Percentiles rank a stretch among this genome's conserved stretches.
Evolutionary conservation across 2,888 invertebrate species (phyloP).

Genomic region (Standfussiana lucernea): DNA sequence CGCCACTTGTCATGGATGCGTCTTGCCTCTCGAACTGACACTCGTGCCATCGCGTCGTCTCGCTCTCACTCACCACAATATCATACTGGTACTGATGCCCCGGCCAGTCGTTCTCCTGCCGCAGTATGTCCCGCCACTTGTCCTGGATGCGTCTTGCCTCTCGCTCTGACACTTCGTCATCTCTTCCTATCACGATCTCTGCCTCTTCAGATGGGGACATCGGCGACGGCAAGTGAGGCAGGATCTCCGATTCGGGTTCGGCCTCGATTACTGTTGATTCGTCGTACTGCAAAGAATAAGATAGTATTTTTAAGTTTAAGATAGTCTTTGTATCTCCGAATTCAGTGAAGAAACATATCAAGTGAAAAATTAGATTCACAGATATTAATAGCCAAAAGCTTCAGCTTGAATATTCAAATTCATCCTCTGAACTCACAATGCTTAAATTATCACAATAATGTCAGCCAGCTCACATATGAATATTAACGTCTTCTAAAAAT

Average conservation of each 20-base stretch:
- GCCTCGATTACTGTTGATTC: constrained; percentile 93
- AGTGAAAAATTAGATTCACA: too few species aligned
- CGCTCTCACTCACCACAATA: constrained; percentile 92
- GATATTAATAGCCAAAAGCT: too few species aligned
- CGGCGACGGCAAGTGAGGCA: constrained; percentile 90
- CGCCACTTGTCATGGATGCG: constrained; percentile 95
- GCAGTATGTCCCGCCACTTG: constrained; percentile 94
- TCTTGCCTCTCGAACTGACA: constrained; percentile 88
- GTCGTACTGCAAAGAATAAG: constrained; percentile 89
- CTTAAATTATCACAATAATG: too few species aligned
- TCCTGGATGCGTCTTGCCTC: constrained; percentile 93
- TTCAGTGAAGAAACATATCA: neutral
- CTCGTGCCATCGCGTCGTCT: constrained; percentile 83
- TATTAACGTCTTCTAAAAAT: too few species aligned
- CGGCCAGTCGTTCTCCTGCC: constrained; percentile 88
- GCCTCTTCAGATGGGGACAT: constrained; percentile 89
- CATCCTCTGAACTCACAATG: too few species aligned
- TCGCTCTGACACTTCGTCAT: constrained; percentile 77
- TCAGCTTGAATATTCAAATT: too few species aligned
- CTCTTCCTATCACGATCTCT: constrained; percentile 92
- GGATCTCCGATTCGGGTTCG: constrained; percentile 92
- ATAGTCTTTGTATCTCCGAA: neutral
- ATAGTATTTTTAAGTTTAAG: neutral
- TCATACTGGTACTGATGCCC: constrained; percentile 91
- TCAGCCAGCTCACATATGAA: too few species aligned